Percentiles rank a stretch among this genome's conserved stretches.
Conservation (phyloP, 23 tunicate genomes). For the Corella eumyota region DNA sequence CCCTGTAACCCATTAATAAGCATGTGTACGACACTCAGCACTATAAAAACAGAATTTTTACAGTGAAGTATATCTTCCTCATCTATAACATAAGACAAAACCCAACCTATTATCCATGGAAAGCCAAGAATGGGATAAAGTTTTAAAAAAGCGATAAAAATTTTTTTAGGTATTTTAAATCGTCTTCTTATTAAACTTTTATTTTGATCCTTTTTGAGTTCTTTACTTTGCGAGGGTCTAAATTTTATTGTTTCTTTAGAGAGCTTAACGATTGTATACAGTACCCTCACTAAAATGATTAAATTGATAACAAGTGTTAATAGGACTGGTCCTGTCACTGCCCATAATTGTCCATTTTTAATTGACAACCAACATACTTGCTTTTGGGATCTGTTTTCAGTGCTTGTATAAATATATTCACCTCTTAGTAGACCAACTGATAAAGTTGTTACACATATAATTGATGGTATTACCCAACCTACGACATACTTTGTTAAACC, state of each 20-base stretch:
- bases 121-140: conserved; percentile 27
- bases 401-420: conserved; percentile 4
- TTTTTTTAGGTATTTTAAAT: not conserved
- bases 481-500: conserved; percentile 20
- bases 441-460: conserved; percentile 3
- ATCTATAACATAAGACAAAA: too few species aligned
- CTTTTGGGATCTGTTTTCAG: not conserved
- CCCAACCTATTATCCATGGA: conserved; percentile 34
- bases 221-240: too few species aligned
- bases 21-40: conserved; percentile 4
- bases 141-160: conserved; percentile 23
- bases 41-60: not conserved
- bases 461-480: conserved; percentile 24
- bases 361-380: conserved; percentile 11
- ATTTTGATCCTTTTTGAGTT: too few species aligned
- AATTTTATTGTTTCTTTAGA: not conserved
- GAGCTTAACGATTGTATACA: conserved; percentile 4
- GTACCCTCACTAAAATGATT: conserved; percentile 7
- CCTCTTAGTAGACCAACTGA: conserved; percentile 6
- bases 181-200: too few species aligned
- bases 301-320: conserved; percentile 3
- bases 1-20: conserved; percentile 30
- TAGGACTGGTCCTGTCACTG: conserved; percentile 14
- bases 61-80: too few species aligned
- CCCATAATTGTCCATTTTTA: conserved; percentile 9